Percentiles rank a stretch among this genome's conserved stretches.
Conservation (phyloP, 2,797 vertebrate genomes). For the Pipistrellus pygmaeus region DNA sequence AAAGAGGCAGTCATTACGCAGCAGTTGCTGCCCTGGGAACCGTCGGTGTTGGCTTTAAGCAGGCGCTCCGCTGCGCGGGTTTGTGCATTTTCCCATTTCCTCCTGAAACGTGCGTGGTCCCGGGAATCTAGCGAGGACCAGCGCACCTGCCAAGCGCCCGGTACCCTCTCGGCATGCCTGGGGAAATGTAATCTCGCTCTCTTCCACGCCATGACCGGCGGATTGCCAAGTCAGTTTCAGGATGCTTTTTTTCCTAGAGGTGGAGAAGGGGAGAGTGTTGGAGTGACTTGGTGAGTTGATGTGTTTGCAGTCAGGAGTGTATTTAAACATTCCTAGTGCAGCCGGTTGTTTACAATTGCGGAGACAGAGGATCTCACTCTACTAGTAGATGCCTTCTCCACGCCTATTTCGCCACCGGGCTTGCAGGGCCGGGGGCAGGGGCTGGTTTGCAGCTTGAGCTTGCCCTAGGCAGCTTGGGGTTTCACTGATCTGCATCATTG, state of each 20-base stretch:
- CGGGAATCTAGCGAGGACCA: background rate
- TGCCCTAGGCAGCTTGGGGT: background rate
- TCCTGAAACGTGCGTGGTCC: background rate
- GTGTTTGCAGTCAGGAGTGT: slow-evolving; percentile 51
- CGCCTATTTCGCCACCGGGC: slow-evolving; percentile 61
- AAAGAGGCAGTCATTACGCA: slow-evolving; percentile 23
- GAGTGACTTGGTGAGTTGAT: slow-evolving; percentile 70
- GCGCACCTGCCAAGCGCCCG: slow-evolving; percentile 44
- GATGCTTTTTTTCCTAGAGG: slow-evolving; percentile 73
- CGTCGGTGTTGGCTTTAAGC: slow-evolving; percentile 53
- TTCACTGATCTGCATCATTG: slow-evolving; percentile 60
- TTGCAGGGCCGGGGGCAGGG: slow-evolving; percentile 60
- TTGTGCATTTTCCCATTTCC: slow-evolving; percentile 64
- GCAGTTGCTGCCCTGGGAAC: slow-evolving; percentile 24
- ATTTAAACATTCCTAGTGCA: slow-evolving; percentile 67
- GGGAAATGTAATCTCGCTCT: slow-evolving; percentile 60
- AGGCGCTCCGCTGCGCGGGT: background rate
- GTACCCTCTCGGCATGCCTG: slow-evolving; percentile 42
- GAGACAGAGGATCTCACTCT: slow-evolving; percentile 64
- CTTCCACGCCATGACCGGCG: slow-evolving; percentile 1
- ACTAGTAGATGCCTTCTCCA: slow-evolving; percentile 58
- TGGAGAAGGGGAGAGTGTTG: slow-evolving; percentile 47
- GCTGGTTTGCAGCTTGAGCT: slow-evolving; percentile 38
- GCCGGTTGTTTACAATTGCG: slow-evolving; percentile 72
- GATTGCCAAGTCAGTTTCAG: slow-evolving; percentile 67